Conservation (phyloP, 2,888 invertebrate genomes). For the Pheosia gnoma region DNA sequence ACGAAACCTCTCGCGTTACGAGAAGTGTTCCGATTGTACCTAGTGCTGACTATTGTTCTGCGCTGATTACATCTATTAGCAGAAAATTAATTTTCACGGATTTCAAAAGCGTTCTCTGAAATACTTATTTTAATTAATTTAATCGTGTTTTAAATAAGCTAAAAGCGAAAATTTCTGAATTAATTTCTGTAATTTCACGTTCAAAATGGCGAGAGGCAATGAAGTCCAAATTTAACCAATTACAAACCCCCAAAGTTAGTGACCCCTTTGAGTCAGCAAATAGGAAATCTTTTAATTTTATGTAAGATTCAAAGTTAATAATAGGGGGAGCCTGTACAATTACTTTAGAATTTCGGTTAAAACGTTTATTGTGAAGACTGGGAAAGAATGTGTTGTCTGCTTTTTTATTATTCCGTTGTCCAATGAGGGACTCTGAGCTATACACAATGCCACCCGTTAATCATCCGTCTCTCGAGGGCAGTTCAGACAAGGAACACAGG, state of each 20-base stretch:
- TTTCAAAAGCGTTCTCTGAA: background rate
- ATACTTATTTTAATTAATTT: constrained; percentile 3
- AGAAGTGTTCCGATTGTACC: constrained; percentile 11
- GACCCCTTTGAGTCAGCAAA: constrained; percentile 1
- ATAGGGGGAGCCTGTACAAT: background rate
- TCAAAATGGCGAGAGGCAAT: background rate
- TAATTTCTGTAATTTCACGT: constrained; percentile 1
- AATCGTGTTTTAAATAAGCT: background rate
- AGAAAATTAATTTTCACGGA: background rate
- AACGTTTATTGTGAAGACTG: background rate
- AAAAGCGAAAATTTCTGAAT: constrained; percentile 1
- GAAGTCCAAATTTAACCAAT: constrained; percentile 5
- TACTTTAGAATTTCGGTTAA: background rate
- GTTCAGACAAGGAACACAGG: background rate
- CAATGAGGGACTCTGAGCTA: background rate
- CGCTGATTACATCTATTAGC: constrained; percentile 22
- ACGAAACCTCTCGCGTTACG: constrained; percentile 15
- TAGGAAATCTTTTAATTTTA: constrained; percentile 1
- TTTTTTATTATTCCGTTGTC: background rate
- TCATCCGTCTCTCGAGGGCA: background rate
- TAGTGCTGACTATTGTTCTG: constrained; percentile 6
- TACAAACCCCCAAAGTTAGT: constrained; percentile 5
- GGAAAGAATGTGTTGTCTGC: background rate
- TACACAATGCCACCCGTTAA: background rate
- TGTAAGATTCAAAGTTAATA: constrained; percentile 3